A percentile compares a stretch with the other conserved stretches of the same genome.
phyloP scores from a whole-genome alignment of 2,888 invertebrate species.

The Ecdyonurus torrentis region DNA sequence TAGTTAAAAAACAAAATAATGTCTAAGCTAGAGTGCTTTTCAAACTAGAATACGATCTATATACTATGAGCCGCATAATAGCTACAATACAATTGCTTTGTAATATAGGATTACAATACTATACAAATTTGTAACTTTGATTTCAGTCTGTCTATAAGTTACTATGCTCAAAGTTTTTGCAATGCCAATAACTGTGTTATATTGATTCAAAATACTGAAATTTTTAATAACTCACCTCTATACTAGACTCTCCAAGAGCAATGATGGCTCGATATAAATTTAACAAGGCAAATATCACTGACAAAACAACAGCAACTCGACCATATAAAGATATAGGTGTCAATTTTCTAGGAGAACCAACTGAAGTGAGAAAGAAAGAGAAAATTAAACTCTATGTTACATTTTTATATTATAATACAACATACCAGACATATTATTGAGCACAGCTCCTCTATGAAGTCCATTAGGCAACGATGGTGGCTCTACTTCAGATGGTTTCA shows the following conservation, averaged over 20 bases:
- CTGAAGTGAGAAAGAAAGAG: slow-evolving; percentile 11
- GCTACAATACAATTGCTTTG: too few relatives aligned
- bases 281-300: slow-evolving; percentile 7
- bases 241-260: slow-evolving; percentile 8
- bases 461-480: slow-evolving; percentile 16
- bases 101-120: too few relatives aligned
- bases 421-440: slow-evolving; percentile 16
- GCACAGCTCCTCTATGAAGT: slow-evolving; percentile 10
- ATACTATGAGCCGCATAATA: too few relatives aligned
- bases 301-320: slow-evolving; percentile 3
- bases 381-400: background rate
- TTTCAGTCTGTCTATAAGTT: too few relatives aligned
- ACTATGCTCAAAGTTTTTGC: too few relatives aligned
- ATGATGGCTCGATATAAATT: slow-evolving; percentile 10
- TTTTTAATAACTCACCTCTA: slow-evolving; percentile 10
- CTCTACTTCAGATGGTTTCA: slow-evolving; percentile 17
- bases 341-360: slow-evolving; percentile 18
- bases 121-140: too few relatives aligned
- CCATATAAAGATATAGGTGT: slow-evolving; percentile 16
- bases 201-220: too few relatives aligned
- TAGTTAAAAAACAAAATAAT: too few relatives aligned
- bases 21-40: too few relatives aligned
- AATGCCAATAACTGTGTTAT: too few relatives aligned
- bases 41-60: too few relatives aligned
- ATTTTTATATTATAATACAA: background rate